phyloP scores from a whole-genome alignment of 1,140 invertebrate species.

The Gryllus bimaculatus region DNA sequence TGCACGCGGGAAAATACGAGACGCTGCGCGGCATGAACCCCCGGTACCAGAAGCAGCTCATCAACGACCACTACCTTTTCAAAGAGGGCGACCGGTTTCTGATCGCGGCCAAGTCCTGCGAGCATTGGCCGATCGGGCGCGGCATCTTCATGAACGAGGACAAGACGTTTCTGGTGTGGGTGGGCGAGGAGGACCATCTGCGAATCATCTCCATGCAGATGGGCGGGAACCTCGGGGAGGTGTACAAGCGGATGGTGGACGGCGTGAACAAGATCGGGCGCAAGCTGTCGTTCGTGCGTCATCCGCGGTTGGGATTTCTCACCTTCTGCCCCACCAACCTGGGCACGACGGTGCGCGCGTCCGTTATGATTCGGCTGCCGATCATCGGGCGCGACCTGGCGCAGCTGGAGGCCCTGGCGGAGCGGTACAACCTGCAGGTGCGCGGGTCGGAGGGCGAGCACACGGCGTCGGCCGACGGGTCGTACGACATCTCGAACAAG shows the following conservation, averaged over 20 bases:
- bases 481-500: conserved; percentile 92
- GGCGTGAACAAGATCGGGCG: conserved; percentile 44
- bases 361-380: conserved; percentile 61
- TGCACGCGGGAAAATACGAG: conserved; percentile 58
- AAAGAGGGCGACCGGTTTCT: conserved; percentile 62
- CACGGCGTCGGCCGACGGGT: conserved; percentile 83
- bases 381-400: conserved; percentile 48
- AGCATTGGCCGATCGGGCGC: conserved; percentile 66
- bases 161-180: conserved; percentile 68
- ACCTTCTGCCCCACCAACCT: conserved; percentile 68
- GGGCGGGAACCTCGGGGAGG: conserved; percentile 49
- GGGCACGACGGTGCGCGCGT: conserved; percentile 65
- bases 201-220: conserved; percentile 67
- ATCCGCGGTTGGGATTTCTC: conserved; percentile 53
- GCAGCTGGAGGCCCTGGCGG: conserved; percentile 54
- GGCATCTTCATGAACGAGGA: conserved; percentile 63
- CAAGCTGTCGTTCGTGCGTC: conserved; percentile 10
- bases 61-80: conserved; percentile 70
- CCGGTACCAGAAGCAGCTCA: conserved; percentile 56
- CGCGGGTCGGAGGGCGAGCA: conserved; percentile 89
- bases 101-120: conserved; percentile 58
- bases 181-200: conserved; percentile 68
- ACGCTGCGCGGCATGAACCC: conserved; percentile 57
- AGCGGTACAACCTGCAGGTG: conserved; percentile 49
- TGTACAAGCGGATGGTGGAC: conserved; percentile 52